These are phyloP conservation scores for Chromoteleia sp. DNA, from an alignment of 2,888 invertebrate genomes.

Conservation along the genomic window DNA sequence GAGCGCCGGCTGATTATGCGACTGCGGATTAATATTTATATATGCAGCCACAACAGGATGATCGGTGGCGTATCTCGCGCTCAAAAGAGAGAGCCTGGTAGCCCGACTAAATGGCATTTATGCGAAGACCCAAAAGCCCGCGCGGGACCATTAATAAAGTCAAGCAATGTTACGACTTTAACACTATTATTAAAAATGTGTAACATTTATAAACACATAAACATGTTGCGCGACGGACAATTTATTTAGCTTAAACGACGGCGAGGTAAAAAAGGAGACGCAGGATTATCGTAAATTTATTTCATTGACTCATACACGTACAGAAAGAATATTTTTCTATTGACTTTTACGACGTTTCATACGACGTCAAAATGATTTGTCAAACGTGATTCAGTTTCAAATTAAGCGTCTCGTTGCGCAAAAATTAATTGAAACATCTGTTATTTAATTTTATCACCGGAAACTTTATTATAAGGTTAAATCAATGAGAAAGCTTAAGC, in stretches of 20 bases:
- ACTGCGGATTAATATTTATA: slow-evolving; percentile 68
- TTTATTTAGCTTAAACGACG: slow-evolving; percentile 44
- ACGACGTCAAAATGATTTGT: slow-evolving; percentile 6
- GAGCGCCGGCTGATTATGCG: slow-evolving; percentile 67
- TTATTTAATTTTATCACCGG: no score
- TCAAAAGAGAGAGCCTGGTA: slow-evolving; percentile 63
- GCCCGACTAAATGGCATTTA: slow-evolving; percentile 65
- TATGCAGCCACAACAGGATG: slow-evolving; percentile 67
- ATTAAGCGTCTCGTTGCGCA: not conserved
- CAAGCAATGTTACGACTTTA: slow-evolving; percentile 53
- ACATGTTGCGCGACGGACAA: slow-evolving; percentile 40
- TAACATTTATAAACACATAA: slow-evolving; percentile 55
- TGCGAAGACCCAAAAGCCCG: slow-evolving; percentile 57
- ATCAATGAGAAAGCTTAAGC: no score
- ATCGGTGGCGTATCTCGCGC: slow-evolving; percentile 68
- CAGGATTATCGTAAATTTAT: slow-evolving; percentile 48
- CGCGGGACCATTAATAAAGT: slow-evolving; percentile 51
- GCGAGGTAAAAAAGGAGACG: not conserved
- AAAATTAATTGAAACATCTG: no score
- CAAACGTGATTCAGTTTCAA: slow-evolving; percentile 1
- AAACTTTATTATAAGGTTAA: no score
- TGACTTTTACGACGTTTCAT: slow-evolving; percentile 15
- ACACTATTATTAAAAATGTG: slow-evolving; percentile 58
- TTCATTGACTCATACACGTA: slow-evolving; percentile 7
- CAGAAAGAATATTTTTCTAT: not conserved